These are phyloP conservation scores for Piezodorus guildinii DNA, from an alignment of 1,140 invertebrate genomes.

Conservation along the genomic window DNA sequence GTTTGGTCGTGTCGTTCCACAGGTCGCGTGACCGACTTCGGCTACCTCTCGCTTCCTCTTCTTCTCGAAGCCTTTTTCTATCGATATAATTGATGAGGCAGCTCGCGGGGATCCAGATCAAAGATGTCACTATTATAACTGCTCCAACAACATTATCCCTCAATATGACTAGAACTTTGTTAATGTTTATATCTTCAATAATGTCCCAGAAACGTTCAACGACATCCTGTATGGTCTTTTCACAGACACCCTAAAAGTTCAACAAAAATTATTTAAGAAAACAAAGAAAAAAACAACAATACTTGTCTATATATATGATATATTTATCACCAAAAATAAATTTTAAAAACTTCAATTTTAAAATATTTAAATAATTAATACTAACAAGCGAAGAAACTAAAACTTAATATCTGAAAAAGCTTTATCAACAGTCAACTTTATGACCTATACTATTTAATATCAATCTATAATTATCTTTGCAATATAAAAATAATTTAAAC, in stretches of 20 bases:
- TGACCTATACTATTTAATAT: too few species aligned
- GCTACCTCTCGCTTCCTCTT: not conserved
- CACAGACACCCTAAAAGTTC: slow-evolving; percentile 65
- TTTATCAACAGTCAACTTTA: too few species aligned
- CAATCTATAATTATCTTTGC: too few species aligned
- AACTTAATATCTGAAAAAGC: too few species aligned
- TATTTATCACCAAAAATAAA: too few species aligned
- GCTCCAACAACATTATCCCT: slow-evolving; percentile 83
- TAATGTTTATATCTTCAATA: slow-evolving; percentile 91
- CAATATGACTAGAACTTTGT: slow-evolving; percentile 75
- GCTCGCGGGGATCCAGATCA: slow-evolving; percentile 86
- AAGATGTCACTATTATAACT: slow-evolving; percentile 72
- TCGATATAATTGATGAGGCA: slow-evolving; percentile 73
- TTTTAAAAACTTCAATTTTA: too few species aligned
- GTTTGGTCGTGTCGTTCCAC: not conserved
- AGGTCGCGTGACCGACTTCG: not conserved
- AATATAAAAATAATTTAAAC: too few species aligned
- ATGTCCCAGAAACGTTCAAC: slow-evolving; percentile 94
- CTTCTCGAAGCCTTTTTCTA: slow-evolving; percentile 45
- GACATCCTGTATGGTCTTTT: slow-evolving; percentile 89
- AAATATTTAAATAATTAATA: not conserved
- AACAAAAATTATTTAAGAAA: not conserved
- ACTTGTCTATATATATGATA: too few species aligned
- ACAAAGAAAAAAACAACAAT: not conserved
- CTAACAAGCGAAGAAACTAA: too few species aligned